These are phyloP conservation scores for Eudasyphora cyanicolor DNA, from an alignment of 2,888 invertebrate genomes.

Conservation along the genomic window DNA sequence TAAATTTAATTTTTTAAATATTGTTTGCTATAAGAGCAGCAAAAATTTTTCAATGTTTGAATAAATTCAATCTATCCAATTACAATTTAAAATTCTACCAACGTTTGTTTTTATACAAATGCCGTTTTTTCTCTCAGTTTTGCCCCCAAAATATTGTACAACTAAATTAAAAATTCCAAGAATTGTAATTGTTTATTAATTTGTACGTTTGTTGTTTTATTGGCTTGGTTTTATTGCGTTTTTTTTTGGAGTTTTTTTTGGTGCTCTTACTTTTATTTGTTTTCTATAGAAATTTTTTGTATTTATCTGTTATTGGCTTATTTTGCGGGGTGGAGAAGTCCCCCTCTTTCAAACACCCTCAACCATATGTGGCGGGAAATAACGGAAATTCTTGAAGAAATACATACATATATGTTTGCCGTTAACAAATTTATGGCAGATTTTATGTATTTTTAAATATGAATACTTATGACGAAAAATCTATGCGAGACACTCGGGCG, in stretches of 20 bases:
- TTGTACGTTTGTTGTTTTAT: conserved; percentile 5
- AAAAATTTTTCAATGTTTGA: no score
- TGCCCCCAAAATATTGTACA: conserved; percentile 9
- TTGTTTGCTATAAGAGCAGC: not conserved
- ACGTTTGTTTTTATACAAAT: not conserved
- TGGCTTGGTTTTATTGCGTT: no score
- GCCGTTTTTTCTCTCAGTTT: not conserved
- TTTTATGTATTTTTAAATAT: conserved; percentile 31
- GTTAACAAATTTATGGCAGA: conserved; percentile 44
- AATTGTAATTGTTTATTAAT: conserved; percentile 51
- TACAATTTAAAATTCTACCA: conserved; percentile 34
- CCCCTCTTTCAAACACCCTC: not conserved
- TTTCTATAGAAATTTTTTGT: not conserved
- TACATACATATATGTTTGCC: conserved; percentile 25
- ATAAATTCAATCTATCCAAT: not conserved
- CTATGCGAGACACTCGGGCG: conserved; percentile 36
- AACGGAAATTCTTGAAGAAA: conserved; percentile 39
- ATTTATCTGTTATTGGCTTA: not conserved
- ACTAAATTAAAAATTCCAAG: conserved; percentile 25
- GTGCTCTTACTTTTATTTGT: not conserved
- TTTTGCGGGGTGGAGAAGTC: no score
- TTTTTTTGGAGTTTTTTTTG: not conserved
- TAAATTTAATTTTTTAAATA: not conserved
- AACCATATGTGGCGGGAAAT: not conserved
- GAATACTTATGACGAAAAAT: not conserved